Conservation (phyloP, 2,113 vertebrate genomes). For the Tylochromis polylepis region DNA sequence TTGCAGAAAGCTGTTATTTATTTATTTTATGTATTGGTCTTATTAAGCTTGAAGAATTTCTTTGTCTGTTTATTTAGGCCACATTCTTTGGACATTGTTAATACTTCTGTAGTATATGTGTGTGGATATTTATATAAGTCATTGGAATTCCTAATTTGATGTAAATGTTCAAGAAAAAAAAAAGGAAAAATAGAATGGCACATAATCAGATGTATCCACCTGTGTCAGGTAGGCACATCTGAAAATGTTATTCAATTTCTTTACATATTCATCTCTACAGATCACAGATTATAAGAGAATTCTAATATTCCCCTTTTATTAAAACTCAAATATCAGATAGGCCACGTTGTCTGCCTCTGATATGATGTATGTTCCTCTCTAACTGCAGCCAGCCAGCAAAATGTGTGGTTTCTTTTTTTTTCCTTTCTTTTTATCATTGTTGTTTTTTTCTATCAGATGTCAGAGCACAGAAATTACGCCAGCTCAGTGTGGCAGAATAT, state of each 20-base stretch:
- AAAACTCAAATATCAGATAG: conserved; percentile 35
- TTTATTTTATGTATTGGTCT: background rate
- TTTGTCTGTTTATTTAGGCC: background rate
- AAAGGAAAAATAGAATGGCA: background rate
- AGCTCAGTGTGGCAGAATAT: conserved; percentile 13
- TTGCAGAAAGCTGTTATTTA: background rate
- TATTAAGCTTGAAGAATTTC: background rate
- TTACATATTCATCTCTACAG: background rate
- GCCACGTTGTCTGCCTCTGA: background rate
- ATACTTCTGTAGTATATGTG: background rate
- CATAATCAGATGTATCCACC: background rate
- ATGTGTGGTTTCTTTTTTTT: background rate
- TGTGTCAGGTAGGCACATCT: background rate
- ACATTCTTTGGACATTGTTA: background rate
- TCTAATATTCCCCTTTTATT: conserved; percentile 33
- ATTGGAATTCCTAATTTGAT: background rate
- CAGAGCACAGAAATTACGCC: conserved; percentile 9
- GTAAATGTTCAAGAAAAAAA: background rate
- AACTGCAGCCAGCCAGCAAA: background rate
- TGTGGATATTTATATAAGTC: background rate
- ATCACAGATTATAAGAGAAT: conserved; percentile 1
- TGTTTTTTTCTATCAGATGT: conserved; percentile 45
- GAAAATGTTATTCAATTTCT: background rate
- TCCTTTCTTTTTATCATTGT: conserved; percentile 20
- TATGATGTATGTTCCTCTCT: conserved; percentile 19